Percentiles rank a stretch among this genome's conserved stretches.
These are phyloP conservation scores for Sinocyclocheilus maitianheensis DNA, from an alignment of 2,113 vertebrate species.

Conservation along the genomic window DNA sequence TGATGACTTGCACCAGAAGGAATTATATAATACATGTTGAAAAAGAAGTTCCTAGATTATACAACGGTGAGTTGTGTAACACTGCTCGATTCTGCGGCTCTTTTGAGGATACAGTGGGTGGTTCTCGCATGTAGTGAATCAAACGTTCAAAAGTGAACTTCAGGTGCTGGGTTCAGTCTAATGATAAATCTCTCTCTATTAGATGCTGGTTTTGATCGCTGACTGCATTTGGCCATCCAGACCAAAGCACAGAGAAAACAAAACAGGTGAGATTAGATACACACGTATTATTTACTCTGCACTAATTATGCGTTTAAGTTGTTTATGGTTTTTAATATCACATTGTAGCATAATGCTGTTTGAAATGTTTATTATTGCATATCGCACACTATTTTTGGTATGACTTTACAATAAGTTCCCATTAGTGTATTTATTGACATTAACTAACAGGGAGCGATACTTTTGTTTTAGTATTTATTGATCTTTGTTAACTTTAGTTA, in stretches of 20 bases:
- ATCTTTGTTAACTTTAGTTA: no score
- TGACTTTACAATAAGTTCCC: neutral
- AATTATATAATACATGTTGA: slow-evolving; percentile 44
- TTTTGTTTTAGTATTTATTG: no score
- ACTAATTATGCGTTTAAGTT: neutral
- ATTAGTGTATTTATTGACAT: neutral
- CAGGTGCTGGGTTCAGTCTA: neutral
- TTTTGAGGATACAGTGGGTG: slow-evolving; percentile 50
- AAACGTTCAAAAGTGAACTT: slow-evolving; percentile 29
- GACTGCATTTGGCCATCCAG: slow-evolving; percentile 82
- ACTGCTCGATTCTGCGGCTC: slow-evolving; percentile 28
- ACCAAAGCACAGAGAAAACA: slow-evolving; percentile 64
- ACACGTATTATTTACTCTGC: neutral
- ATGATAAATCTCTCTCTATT: slow-evolving; percentile 32
- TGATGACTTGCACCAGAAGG: slow-evolving; percentile 25
- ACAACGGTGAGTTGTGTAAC: slow-evolving; percentile 53
- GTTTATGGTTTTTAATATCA: neutral
- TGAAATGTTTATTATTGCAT: neutral
- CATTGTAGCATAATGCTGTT: neutral
- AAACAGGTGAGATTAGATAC: slow-evolving; percentile 67
- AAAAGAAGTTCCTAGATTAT: slow-evolving; percentile 41
- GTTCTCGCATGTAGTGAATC: neutral
- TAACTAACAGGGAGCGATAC: no score
- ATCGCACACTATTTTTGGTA: neutral
- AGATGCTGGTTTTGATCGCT: slow-evolving; percentile 83